A percentile compares a stretch with the other conserved stretches of the same genome.
Evolutionary conservation across 2,113 vertebrate genomes (phyloP).

Genomic region (Gobio gobio): DNA sequence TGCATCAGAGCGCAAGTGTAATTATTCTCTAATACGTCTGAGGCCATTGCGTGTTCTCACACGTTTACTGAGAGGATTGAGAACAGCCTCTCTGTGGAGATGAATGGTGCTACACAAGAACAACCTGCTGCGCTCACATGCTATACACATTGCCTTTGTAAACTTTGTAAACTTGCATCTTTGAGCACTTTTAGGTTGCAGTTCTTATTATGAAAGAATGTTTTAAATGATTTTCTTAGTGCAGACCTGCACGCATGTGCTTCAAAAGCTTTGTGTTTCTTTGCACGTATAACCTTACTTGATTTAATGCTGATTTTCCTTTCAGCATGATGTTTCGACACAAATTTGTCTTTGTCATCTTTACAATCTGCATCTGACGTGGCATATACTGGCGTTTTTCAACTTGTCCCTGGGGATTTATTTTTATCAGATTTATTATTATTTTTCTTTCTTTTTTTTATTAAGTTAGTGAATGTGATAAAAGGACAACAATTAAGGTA

Average conservation of each 20-base stretch:
- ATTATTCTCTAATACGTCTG: constrained; percentile 89
- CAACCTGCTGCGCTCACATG: constrained; percentile 21
- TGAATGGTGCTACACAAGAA: constrained; percentile 33
- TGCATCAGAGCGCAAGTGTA: constrained; percentile 90
- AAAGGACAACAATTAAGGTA: too few species aligned
- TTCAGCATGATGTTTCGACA: not conserved
- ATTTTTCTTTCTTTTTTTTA: not conserved
- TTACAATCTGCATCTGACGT: not conserved
- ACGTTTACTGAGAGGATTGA: constrained; percentile 78
- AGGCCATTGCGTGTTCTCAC: constrained; percentile 85
- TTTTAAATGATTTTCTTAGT: not conserved
- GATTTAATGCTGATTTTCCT: not conserved
- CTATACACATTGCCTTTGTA: constrained; percentile 6
- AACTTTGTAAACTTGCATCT: constrained; percentile 15
- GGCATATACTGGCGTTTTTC: not conserved
- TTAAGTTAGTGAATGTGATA: not conserved
- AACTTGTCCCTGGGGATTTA: not conserved
- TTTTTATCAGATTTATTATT: not conserved
- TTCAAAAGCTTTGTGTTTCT: not conserved
- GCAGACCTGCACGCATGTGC: not conserved
- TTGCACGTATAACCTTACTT: not conserved
- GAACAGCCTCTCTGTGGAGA: constrained; percentile 10
- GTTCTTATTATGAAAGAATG: not conserved
- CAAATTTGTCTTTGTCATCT: not conserved
- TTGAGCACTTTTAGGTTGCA: not conserved